These are phyloP conservation scores for Pampus argenteus DNA, from an alignment of 2,797 vertebrate genomes.

Conservation along the genomic window DNA sequence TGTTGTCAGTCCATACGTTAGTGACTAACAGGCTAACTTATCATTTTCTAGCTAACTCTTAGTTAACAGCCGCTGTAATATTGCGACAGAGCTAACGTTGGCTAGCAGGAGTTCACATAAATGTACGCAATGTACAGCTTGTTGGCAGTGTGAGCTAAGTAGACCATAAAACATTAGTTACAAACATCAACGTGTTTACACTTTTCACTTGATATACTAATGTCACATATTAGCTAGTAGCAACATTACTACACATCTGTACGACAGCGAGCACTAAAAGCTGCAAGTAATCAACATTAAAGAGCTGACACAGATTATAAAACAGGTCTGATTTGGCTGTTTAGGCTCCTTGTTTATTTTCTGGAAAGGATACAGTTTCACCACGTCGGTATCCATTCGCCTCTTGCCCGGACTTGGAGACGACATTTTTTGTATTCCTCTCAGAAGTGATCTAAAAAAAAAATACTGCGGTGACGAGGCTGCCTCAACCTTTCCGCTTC, in stretches of 20 bases:
- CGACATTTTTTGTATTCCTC: constrained; percentile 89
- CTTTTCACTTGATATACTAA: constrained; percentile 43
- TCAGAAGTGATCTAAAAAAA: constrained; percentile 77
- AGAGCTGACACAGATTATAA: constrained; percentile 50
- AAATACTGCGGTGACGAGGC: constrained; percentile 55
- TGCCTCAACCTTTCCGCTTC: constrained; percentile 53
- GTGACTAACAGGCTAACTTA: neutral
- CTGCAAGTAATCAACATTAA: constrained; percentile 13
- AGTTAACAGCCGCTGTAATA: neutral
- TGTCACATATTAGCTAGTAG: constrained; percentile 3
- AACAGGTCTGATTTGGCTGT: constrained; percentile 19
- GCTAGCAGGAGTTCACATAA: neutral
- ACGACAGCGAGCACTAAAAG: constrained; percentile 23
- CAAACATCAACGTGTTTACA: constrained; percentile 19
- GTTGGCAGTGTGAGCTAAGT: neutral
- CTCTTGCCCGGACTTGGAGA: constrained; percentile 96
- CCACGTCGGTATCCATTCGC: constrained; percentile 98
- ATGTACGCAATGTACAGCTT: neutral
- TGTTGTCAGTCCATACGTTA: constrained; percentile 62
- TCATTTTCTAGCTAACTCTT: neutral
- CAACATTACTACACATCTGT: neutral
- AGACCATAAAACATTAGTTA: neutral
- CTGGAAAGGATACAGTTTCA: constrained; percentile 92
- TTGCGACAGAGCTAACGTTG: neutral
- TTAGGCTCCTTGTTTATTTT: constrained; percentile 60